Percentiles rank a stretch among this genome's conserved stretches.
Conservation (phyloP, 2,113 vertebrate species). For the Cynopterus brachyotis region DNA sequence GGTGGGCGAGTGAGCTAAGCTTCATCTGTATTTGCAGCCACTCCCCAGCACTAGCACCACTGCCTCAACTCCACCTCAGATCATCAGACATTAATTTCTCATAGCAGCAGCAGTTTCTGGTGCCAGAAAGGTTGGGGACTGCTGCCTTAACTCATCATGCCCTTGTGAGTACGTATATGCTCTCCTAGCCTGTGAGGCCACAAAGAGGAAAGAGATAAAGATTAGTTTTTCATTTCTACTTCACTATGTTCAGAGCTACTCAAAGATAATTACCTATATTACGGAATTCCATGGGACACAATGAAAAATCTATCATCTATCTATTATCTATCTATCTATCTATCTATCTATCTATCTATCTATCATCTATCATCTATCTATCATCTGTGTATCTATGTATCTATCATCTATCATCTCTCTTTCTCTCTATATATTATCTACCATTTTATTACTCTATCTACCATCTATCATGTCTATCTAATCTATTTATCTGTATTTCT, state of each 20-base stretch:
- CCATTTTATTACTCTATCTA: background rate
- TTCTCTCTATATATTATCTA: background rate
- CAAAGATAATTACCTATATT: background rate
- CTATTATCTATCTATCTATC: background rate
- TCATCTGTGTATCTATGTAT: background rate
- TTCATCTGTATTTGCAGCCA: too few species aligned
- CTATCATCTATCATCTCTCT: background rate
- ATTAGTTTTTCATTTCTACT: slow-evolving; percentile 27
- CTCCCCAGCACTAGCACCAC: too few species aligned
- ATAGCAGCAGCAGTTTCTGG: too few species aligned
- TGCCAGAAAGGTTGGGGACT: too few species aligned
- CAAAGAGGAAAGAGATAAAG: background rate
- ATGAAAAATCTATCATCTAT: background rate
- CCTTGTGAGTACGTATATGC: background rate
- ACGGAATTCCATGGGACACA: background rate
- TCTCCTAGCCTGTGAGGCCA: background rate
- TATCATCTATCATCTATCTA: background rate
- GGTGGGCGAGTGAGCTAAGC: too few species aligned
- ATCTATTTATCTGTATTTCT: background rate
- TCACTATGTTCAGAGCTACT: background rate
- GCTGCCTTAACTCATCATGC: too few species aligned
- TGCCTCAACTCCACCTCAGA: too few species aligned
- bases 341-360: background rate
- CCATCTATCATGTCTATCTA: background rate
- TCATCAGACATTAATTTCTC: too few species aligned